These are phyloP conservation scores for Drosophila hydei DNA, from an alignment of 1,140 invertebrate genomes.

Conservation along the genomic window DNA sequence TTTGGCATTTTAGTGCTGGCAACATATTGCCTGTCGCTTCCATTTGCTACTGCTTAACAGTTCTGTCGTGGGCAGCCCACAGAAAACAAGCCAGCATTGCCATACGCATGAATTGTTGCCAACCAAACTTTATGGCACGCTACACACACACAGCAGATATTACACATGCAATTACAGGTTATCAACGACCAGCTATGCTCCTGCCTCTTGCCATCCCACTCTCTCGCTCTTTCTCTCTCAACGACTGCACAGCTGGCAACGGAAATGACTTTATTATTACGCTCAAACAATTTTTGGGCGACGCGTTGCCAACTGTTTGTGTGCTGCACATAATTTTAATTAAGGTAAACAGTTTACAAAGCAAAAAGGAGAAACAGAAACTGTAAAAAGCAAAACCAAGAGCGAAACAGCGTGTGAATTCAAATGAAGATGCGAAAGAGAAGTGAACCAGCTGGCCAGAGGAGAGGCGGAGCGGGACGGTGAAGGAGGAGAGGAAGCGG, in stretches of 20 bases:
- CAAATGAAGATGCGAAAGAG: slow-evolving; percentile 42
- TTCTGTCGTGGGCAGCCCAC: slow-evolving; percentile 2
- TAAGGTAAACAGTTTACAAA: slow-evolving; percentile 65
- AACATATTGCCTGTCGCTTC: not conserved
- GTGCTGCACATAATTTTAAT: slow-evolving; percentile 61
- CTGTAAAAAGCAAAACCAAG: slow-evolving; percentile 16
- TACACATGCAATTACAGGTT: slow-evolving; percentile 46
- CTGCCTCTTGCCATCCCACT: not conserved
- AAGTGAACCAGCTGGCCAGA: slow-evolving; percentile 4
- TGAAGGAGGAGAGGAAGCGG: not conserved
- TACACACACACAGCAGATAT: slow-evolving; percentile 17
- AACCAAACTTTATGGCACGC: slow-evolving; percentile 33
- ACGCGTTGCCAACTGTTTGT: slow-evolving; percentile 54
- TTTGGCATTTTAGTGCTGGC: not conserved
- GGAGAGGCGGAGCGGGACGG: not conserved
- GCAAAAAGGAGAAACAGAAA: slow-evolving; percentile 25
- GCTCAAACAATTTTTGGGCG: slow-evolving; percentile 53
- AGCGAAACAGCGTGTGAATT: slow-evolving; percentile 44
- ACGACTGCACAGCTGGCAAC: slow-evolving; percentile 32
- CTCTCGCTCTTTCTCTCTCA: not conserved
- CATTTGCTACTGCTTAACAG: not conserved
- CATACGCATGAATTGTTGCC: slow-evolving; percentile 36
- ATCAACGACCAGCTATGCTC: slow-evolving; percentile 18
- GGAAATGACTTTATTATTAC: slow-evolving; percentile 65
- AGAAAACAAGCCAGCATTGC: slow-evolving; percentile 5